These are phyloP conservation scores for Wiebesia pumilae DNA, from an alignment of 1,140 invertebrate genomes.

Conservation along the genomic window DNA sequence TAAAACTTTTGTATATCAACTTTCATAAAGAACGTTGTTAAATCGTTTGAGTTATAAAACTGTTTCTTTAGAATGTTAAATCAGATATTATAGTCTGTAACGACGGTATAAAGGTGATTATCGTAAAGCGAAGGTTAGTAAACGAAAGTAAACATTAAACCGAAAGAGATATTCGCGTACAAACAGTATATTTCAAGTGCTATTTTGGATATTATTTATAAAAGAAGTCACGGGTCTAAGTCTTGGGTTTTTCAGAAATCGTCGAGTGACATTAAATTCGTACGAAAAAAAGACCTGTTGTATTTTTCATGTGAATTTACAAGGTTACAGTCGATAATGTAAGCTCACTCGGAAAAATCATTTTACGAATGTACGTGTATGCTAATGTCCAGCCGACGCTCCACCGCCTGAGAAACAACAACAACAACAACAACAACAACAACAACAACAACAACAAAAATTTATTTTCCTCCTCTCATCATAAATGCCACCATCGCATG, in stretches of 20 bases:
- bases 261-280: not conserved
- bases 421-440: too few species aligned
- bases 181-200: not conserved
- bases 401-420: not conserved
- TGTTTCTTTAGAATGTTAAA: slow-evolving; percentile 23
- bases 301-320: not conserved
- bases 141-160: slow-evolving; percentile 18
- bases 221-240: slow-evolving; percentile 10
- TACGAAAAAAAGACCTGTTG: not conserved
- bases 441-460: not conserved
- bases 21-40: slow-evolving; percentile 4
- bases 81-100: slow-evolving; percentile 10
- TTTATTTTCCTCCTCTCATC: not conserved
- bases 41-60: slow-evolving; percentile 6
- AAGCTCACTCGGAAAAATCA: not conserved
- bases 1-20: not conserved
- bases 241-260: not conserved
- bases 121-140: slow-evolving; percentile 14
- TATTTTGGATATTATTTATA: not conserved
- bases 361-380: not conserved
- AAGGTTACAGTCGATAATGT: not conserved
- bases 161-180: not conserved
- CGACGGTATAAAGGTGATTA: slow-evolving; percentile 18
- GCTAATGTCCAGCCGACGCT: not conserved
- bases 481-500: not conserved